Percentiles rank a stretch among this genome's conserved stretches.
Evolutionary conservation across 64 coral and sea anemone genomes (phyloP).

Genomic region (Trachythela sp.): DNA sequence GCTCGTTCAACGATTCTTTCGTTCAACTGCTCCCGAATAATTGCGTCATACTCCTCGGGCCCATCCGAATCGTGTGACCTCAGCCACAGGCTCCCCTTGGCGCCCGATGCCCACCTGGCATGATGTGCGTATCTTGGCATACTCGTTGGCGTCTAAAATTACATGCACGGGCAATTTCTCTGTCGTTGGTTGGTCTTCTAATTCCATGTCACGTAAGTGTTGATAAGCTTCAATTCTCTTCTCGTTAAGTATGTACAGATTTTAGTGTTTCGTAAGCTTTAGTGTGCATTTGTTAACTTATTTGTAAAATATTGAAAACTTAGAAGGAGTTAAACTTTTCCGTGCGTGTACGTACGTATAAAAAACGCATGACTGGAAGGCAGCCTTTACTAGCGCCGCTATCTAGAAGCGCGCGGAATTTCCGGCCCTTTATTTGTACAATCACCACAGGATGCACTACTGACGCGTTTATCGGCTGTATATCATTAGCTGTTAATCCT

Average conservation of each 20-base stretch:
- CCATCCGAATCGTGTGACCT: slow-evolving; percentile 43
- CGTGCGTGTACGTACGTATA: too few species aligned
- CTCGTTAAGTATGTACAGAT: background rate
- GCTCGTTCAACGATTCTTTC: slow-evolving; percentile 15
- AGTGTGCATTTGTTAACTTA: too few species aligned
- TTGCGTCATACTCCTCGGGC: too few species aligned
- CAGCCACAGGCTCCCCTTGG: slow-evolving; percentile 28
- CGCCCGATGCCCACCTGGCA: slow-evolving; percentile 18
- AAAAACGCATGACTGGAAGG: too few species aligned
- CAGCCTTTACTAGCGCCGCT: too few species aligned
- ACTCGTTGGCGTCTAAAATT: too few species aligned
- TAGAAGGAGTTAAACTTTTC: too few species aligned
- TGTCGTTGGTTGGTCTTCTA: background rate
- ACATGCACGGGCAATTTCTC: background rate
- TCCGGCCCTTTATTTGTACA: too few species aligned
- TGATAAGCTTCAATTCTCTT: background rate
- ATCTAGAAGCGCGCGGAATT: too few species aligned
- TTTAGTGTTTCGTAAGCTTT: too few species aligned
- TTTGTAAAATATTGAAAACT: too few species aligned
- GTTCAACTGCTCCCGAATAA: background rate
- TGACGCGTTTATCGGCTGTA: background rate
- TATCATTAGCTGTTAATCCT: background rate
- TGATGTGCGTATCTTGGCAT: background rate
- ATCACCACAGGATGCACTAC: background rate
- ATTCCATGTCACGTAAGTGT: background rate